Evolutionary conservation across 2,797 vertebrate genomes (phyloP).

Genomic region (Eremophila alpestris): DNA sequence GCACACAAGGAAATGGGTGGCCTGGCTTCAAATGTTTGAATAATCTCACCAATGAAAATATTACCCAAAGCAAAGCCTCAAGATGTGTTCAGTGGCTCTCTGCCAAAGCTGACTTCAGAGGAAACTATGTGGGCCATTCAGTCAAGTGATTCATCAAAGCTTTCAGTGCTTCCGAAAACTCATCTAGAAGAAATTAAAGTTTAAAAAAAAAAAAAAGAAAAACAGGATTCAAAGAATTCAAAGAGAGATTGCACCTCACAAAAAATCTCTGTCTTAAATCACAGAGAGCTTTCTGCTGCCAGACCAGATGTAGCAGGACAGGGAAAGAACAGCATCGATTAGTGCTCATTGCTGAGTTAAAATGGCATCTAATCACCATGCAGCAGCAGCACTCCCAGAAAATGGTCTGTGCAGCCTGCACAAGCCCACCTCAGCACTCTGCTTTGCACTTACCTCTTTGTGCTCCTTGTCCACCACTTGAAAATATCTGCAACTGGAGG

Average conservation of each 20-base stretch:
- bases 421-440: background rate
- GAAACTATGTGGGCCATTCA: conserved; percentile 53
- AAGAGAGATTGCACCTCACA: background rate
- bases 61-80: conserved; percentile 3
- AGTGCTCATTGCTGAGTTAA: background rate
- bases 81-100: background rate
- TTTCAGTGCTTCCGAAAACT: background rate
- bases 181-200: background rate
- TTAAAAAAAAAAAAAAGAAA: background rate
- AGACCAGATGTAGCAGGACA: background rate
- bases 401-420: background rate
- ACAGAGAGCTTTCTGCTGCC: background rate
- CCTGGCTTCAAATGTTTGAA: background rate
- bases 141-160: conserved; percentile 28
- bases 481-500: background rate
- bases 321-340: background rate
- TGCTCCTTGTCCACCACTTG: fast-evolving
- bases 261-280: background rate
- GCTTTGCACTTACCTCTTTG: background rate
- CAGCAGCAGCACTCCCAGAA: background rate
- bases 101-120: conserved; percentile 56
- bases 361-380: background rate
- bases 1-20: background rate
- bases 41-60: conserved; percentile 28
- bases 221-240: background rate